Percentiles rank a stretch among this genome's conserved stretches.
These are phyloP conservation scores for Magallana nippona DNA, from an alignment of 2,888 invertebrate species.

Conservation along the genomic window DNA sequence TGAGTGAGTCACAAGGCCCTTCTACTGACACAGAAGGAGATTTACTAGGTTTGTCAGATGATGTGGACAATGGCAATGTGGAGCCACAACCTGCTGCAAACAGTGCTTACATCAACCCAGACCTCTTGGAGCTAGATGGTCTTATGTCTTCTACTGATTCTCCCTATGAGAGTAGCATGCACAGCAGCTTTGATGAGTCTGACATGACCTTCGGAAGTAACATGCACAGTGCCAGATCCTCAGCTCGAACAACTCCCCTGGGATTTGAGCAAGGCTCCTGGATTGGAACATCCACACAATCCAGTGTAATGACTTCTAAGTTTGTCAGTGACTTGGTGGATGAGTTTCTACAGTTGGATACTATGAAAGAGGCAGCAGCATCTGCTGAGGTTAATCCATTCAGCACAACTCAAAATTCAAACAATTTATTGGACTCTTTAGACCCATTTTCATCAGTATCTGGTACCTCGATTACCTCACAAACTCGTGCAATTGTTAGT, in stretches of 20 bases:
- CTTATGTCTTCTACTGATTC: slow-evolving; percentile 54
- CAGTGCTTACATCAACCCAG: slow-evolving; percentile 60
- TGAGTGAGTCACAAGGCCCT: slow-evolving; percentile 48
- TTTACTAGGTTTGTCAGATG: slow-evolving; percentile 60
- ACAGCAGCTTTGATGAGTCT: slow-evolving; percentile 49
- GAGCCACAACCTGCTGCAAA: background rate
- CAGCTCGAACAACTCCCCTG: slow-evolving; percentile 64
- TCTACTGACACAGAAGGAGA: slow-evolving; percentile 56
- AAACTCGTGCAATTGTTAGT: background rate
- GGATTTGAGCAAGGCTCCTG: slow-evolving; percentile 62
- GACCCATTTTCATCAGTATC: slow-evolving; percentile 32
- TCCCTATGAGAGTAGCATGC: slow-evolving; percentile 43
- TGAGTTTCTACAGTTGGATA: slow-evolving; percentile 66
- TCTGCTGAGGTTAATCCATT: slow-evolving; percentile 43
- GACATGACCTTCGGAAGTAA: slow-evolving; percentile 47
- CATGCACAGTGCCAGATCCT: slow-evolving; percentile 62
- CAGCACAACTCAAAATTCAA: slow-evolving; percentile 40
- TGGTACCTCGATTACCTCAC: background rate
- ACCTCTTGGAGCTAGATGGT: slow-evolving; percentile 69
- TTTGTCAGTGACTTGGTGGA: slow-evolving; percentile 68
- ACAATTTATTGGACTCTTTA: slow-evolving; percentile 47
- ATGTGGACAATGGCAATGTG: slow-evolving; percentile 43
- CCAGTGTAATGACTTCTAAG: slow-evolving; percentile 57
- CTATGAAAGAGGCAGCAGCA: slow-evolving; percentile 50
- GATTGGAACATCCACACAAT: slow-evolving; percentile 48